phyloP scores from a whole-genome alignment of 2,113 vertebrate genomes.

The Ctenodactylus gundi region DNA sequence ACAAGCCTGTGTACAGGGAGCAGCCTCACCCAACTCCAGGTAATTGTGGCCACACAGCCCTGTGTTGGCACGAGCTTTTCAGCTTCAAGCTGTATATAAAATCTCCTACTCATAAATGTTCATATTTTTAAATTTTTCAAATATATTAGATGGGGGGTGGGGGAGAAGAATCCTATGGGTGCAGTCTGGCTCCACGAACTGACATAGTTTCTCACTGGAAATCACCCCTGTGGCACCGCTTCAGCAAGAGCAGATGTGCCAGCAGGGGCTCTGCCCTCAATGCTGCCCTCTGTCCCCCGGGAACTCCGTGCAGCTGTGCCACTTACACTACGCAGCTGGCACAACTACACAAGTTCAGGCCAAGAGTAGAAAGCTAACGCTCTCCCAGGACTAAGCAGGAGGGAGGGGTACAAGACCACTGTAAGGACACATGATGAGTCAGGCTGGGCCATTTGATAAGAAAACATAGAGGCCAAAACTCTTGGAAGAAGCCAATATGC shows the following conservation, averaged over 20 bases:
- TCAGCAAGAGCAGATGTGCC: background rate
- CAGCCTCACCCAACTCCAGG: background rate
- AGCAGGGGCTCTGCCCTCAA: background rate
- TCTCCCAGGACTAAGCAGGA: background rate
- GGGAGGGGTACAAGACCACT: background rate
- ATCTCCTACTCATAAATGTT: background rate
- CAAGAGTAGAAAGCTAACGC: background rate
- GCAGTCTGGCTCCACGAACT: no score
- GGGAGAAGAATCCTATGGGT: background rate
- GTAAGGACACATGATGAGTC: background rate
- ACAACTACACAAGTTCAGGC: background rate
- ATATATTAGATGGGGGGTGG: no score
- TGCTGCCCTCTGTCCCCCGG: no score
- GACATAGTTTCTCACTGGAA: background rate
- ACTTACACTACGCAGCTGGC: background rate
- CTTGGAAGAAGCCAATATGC: no score
- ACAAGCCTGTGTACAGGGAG: fast-evolving
- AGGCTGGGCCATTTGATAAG: background rate
- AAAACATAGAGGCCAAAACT: background rate
- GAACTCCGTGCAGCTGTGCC: background rate
- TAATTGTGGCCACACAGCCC: background rate
- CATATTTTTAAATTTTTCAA: background rate
- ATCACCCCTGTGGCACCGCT: background rate
- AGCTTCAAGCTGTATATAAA: background rate
- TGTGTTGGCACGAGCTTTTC: no score